These are phyloP conservation scores for Tonatia bakeri DNA, from an alignment of 2,113 vertebrate genomes.

Conservation along the genomic window DNA sequence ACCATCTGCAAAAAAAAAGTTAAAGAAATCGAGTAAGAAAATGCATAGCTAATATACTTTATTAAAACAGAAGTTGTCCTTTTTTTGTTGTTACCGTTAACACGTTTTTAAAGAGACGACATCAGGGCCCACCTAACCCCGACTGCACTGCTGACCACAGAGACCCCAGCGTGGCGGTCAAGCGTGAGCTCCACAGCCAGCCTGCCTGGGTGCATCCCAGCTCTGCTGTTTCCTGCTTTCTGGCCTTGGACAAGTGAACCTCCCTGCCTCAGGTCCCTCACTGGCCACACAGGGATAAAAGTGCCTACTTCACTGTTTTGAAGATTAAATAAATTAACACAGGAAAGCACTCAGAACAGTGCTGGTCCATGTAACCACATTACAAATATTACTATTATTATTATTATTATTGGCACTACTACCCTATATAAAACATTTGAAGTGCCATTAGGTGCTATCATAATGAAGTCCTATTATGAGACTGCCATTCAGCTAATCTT, in stretches of 20 bases:
- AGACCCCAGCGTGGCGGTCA: neutral
- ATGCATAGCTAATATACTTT: neutral
- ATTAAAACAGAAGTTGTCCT: neutral
- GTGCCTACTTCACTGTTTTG: neutral
- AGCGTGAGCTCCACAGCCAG: neutral
- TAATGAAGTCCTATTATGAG: neutral
- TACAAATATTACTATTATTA: neutral
- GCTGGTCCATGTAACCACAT: neutral
- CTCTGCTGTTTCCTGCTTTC: neutral
- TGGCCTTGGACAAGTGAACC: neutral
- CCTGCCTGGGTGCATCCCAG: neutral
- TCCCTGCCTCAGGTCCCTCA: neutral
- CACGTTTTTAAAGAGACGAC: neutral
- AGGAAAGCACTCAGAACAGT: neutral
- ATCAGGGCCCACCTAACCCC: neutral
- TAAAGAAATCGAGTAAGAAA: slow-evolving; percentile 8
- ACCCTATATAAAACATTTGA: neutral
- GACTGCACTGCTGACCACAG: neutral
- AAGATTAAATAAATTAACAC: neutral
- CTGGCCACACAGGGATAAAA: neutral
- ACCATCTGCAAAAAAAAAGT: slow-evolving; percentile 88
- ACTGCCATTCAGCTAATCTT: neutral
- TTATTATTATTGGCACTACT: neutral
- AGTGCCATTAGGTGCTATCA: no score
- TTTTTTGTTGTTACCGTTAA: neutral